Percentiles rank a stretch among this genome's conserved stretches.
phyloP scores from a whole-genome alignment of 35 echinoderm and acorn worm genomes.

The Apostichopus japonicus region DNA sequence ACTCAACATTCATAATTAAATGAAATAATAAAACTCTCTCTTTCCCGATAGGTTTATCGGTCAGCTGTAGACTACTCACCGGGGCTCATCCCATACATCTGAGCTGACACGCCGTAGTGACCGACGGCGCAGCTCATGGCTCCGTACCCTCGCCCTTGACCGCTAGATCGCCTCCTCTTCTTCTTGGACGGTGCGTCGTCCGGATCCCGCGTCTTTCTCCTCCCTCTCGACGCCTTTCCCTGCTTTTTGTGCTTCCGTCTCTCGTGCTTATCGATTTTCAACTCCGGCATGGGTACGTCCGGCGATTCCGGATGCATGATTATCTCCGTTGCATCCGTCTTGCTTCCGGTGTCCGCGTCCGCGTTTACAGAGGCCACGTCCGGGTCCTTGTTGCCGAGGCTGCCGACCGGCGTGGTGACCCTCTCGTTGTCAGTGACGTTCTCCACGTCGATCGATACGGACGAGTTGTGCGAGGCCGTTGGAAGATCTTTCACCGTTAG shows the following conservation, averaged over 20 bases:
- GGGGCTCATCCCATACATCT: constrained; percentile 42
- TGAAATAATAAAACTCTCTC: no score
- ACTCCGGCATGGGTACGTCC: constrained; percentile 4
- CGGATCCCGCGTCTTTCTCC: neutral
- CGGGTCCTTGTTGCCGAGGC: neutral
- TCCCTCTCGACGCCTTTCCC: constrained; percentile 8
- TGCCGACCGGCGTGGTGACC: constrained; percentile 2
- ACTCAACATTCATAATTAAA: no score
- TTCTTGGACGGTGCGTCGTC: constrained; percentile 69
- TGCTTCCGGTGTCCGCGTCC: constrained; percentile 16
- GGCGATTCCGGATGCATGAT: neutral
- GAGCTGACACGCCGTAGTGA: constrained; percentile 10
- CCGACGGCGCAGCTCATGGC: constrained; percentile 8
- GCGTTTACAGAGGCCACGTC: neutral
- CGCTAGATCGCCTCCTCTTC: constrained; percentile 71
- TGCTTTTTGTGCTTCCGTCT: constrained; percentile 82
- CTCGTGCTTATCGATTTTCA: constrained; percentile 51
- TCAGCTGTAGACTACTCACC: neutral
- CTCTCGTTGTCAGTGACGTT: constrained; percentile 36
- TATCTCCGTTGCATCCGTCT: constrained; percentile 38
- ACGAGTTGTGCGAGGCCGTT: neutral
- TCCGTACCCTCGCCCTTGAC: constrained; percentile 33
- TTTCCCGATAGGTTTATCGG: no score
- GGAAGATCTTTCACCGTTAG: constrained; percentile 27
- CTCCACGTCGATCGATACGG: neutral